Evolutionary conservation across 2,888 invertebrate species (phyloP).

Genomic region (Sisyra terminalis): DNA sequence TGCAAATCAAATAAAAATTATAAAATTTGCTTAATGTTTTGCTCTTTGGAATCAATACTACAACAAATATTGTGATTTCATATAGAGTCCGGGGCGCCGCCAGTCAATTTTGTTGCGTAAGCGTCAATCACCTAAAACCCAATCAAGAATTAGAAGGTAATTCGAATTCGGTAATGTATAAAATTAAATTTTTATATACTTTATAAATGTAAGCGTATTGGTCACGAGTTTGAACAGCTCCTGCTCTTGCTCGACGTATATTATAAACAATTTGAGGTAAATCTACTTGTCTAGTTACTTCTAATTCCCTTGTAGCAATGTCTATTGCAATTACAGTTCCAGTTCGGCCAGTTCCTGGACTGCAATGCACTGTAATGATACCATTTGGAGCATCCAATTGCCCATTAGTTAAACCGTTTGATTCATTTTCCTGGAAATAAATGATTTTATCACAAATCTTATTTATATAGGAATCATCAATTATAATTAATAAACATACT

Average conservation of each 20-base stretch:
- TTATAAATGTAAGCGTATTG: conserved; percentile 88
- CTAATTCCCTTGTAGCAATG: conserved; percentile 72
- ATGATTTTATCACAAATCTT: too few species aligned
- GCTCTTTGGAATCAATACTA: too few species aligned
- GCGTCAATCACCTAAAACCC: conserved; percentile 56
- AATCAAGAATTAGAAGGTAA: conserved; percentile 9
- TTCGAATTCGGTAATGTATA: too few species aligned
- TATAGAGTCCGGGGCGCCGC: conserved; percentile 44
- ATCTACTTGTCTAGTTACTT: conserved; percentile 63
- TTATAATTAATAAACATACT: too few species aligned
- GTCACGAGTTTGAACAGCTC: conserved; percentile 77
- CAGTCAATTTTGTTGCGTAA: conserved; percentile 71
- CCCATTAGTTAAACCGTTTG: too few species aligned
- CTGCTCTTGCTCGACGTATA: conserved; percentile 73
- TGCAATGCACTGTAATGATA: conserved; percentile 65
- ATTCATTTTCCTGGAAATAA: too few species aligned
- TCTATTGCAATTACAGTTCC: conserved; percentile 78
- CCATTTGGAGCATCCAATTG: too few species aligned
- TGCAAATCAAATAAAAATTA: too few species aligned
- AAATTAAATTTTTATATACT: conserved; percentile 30
- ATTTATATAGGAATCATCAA: too few species aligned
- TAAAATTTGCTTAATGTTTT: too few species aligned
- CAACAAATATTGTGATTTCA: conserved; percentile 16
- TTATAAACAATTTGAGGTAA: conserved; percentile 72
- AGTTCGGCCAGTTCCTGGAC: conserved; percentile 81